These are phyloP conservation scores for Apamea anceps DNA, from an alignment of 2,888 invertebrate genomes.

Conservation along the genomic window DNA sequence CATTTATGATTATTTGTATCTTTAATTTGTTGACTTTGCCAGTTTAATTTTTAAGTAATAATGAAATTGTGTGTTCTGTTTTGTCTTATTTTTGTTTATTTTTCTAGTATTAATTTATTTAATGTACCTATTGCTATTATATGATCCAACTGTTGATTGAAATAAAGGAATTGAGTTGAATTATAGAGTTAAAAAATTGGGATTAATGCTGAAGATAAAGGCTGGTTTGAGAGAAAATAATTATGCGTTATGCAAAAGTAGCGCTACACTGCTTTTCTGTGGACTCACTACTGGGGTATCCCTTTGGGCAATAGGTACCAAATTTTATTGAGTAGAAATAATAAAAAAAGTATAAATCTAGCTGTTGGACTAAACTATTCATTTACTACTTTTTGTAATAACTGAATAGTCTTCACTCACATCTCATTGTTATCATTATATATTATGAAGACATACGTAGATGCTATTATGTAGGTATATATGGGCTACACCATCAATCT, in stretches of 20 bases:
- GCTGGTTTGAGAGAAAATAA: neutral
- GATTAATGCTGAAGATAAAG: neutral
- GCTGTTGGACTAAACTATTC: neutral
- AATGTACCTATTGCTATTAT: no score
- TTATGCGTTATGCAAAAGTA: neutral
- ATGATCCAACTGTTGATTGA: no score
- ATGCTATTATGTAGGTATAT: neutral
- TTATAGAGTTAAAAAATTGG: neutral
- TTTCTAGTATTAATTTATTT: no score
- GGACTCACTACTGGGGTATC: neutral
- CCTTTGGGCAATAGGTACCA: neutral
- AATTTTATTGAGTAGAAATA: neutral
- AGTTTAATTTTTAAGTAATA: no score
- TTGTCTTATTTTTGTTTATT: no score
- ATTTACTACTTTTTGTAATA: neutral
- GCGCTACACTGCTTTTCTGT: no score
- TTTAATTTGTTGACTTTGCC: no score
- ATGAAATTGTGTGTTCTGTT: no score
- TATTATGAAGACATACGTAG: neutral
- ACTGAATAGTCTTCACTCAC: neutral
- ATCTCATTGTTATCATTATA: neutral
- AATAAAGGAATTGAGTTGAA: no score
- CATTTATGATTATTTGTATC: no score
- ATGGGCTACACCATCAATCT: neutral
- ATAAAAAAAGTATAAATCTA: neutral